Base-by-base conservation (phyloP, 2,888 invertebrate species). In the Mycalesis mineus region DNA sequence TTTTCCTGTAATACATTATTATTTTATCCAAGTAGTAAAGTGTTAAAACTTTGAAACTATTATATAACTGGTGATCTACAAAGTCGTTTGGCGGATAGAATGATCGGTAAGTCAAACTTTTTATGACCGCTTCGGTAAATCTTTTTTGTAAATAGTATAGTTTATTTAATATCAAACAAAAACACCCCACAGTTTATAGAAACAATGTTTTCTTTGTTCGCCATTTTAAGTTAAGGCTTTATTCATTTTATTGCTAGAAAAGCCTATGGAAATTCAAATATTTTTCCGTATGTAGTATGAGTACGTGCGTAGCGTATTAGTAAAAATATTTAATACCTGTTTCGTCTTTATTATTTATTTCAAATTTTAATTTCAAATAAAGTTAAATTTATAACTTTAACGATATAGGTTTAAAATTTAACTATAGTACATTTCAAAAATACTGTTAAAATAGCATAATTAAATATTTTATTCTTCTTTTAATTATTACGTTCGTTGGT, bases 81-180 rank as follows among this genome's bases (percentile, higher is more conserved):
- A 74, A 79, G 77, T 76, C 74, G 65, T 64, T 73, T 42, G 68
- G 69, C 72, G 71, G 74, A 61, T 58, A 76, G 78, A 80, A 88
- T 88, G 88, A 88, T 88, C 58, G 85, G 88, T 88, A 73, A 88
- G 88, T 84, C 58, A 63, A 68, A 57, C 59, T 66, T 62, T 68
- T 40, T 49, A 22, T 28, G 60, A 51, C 49, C 33, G 33, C 13
- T 54, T 55, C 17, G 31, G 15, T 31, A 41, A 7, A 42, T 33
- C 42, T 52, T 17, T 55, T 40, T 45, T 15, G 15, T 41, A 17
- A 39, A n/a, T n/a, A 33, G 14, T 11, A n/a, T 7, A 7, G 8
- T 29, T 7, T 8, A 31, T 7, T n/a, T 44, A 44, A 1, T 4
- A 9, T 1, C 8, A 28, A 29, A 7, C 7, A n/a, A 44, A 44